Conservation (phyloP, 2,113 vertebrate genomes). For the Castor canadensis region DNA sequence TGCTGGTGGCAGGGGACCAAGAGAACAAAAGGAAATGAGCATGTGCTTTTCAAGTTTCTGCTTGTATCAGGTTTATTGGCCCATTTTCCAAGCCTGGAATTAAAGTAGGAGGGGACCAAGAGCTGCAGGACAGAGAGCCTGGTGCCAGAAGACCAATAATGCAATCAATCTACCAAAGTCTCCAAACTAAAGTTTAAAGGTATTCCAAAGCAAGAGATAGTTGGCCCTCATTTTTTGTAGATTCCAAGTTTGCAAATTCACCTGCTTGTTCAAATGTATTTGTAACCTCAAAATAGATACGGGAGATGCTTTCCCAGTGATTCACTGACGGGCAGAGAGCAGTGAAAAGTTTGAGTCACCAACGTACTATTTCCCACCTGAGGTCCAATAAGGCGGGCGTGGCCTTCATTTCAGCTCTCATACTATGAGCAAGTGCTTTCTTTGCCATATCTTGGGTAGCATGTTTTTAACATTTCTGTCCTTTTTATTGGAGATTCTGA, state of each 20-base stretch:
- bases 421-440: not conserved
- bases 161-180: not conserved
- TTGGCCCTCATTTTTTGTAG: not conserved
- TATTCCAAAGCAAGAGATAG: slow-evolving; percentile 20
- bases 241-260: not conserved
- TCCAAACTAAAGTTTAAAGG: slow-evolving; percentile 1
- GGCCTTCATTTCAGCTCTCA: not conserved
- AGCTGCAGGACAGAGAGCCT: not conserved
- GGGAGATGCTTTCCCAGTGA: not conserved
- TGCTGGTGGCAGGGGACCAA: not conserved
- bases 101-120: not conserved
- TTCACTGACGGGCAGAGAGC: not conserved
- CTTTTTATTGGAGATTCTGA: not conserved
- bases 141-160: not conserved
- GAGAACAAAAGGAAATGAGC: not conserved
- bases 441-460: not conserved
- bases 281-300: not conserved
- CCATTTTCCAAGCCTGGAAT: not conserved
- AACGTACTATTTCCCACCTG: not conserved
- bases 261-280: not conserved
- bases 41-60: not conserved
- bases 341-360: not conserved
- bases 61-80: not conserved
- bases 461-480: not conserved
- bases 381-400: not conserved